Evolutionary conservation across 2,888 invertebrate species (phyloP).

Genomic region (Drosophila quinaria): DNA sequence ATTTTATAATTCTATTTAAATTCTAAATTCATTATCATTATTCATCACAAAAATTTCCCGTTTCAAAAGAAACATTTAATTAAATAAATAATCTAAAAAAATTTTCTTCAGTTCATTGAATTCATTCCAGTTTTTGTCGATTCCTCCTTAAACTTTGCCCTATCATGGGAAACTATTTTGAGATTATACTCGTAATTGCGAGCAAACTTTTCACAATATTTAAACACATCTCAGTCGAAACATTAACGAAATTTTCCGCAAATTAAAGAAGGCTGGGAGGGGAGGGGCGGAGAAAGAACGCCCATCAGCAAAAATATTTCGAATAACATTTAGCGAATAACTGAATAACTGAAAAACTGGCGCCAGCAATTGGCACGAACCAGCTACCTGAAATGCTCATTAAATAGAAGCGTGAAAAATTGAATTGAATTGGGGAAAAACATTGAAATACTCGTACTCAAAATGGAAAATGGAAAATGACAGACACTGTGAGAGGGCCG

Average conservation of each 20-base stretch:
- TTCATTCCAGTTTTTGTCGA: constrained; percentile 19
- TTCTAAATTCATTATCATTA: too few species aligned
- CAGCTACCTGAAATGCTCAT: constrained; percentile 72
- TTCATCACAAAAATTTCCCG: not conserved
- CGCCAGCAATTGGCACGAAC: constrained; percentile 67
- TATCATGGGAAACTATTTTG: constrained; percentile 36
- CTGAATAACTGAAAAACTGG: constrained; percentile 64
- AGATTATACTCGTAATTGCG: constrained; percentile 20
- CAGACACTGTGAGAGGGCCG: constrained; percentile 43
- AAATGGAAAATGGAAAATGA: constrained; percentile 63
- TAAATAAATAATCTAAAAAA: not conserved
- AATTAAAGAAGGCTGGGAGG: constrained; percentile 21
- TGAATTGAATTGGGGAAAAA: constrained; percentile 28
- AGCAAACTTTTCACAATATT: constrained; percentile 44
- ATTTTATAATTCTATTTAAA: too few species aligned
- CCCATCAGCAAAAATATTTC: constrained; percentile 67
- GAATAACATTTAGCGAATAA: constrained; percentile 71
- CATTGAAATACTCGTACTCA: constrained; percentile 37
- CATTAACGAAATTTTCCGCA: constrained; percentile 65
- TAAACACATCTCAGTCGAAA: constrained; percentile 32
- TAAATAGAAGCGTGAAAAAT: constrained; percentile 69
- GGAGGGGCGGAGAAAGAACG: constrained; percentile 8
- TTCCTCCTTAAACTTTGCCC: constrained; percentile 7
- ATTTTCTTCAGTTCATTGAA: not conserved
- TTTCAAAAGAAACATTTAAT: not conserved